A percentile compares a stretch with the other conserved stretches of the same genome.
Conservation (phyloP, 2,888 invertebrate species). For the Drosophila maculinotata region DNA sequence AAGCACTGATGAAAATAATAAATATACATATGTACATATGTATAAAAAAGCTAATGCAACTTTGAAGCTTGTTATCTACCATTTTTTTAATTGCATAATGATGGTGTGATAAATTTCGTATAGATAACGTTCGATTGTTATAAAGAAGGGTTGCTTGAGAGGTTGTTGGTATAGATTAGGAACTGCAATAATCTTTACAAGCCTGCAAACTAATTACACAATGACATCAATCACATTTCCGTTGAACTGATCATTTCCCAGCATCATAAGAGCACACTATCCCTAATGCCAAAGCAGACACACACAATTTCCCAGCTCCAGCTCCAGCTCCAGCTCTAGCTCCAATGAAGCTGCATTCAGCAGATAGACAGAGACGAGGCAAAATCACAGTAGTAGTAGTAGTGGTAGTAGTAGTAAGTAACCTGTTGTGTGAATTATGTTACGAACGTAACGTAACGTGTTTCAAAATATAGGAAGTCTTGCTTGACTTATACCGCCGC, state of each 20-base stretch:
- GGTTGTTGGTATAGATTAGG: background rate
- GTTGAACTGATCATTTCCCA: conserved; percentile 19
- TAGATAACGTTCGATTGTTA: conserved; percentile 5
- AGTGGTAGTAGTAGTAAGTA: no score
- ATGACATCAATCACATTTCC: conserved; percentile 28
- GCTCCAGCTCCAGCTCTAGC: conserved; percentile 22
- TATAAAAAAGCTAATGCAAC: background rate
- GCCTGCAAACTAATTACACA: conserved; percentile 5
- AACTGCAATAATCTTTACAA: conserved; percentile 2
- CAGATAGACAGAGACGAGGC: conserved; percentile 2
- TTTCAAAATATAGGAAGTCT: conserved; percentile 85
- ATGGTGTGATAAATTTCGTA: background rate
- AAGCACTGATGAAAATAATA: no score
- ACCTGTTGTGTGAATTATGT: conserved; percentile 84
- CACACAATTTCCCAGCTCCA: conserved; percentile 28
- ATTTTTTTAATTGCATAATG: background rate
- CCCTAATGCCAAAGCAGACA: background rate
- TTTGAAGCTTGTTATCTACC: background rate
- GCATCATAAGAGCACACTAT: conserved; percentile 10
- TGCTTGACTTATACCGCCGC: conserved; percentile 77
- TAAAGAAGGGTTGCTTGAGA: background rate
- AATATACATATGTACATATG: background rate
- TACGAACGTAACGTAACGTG: conserved; percentile 84
- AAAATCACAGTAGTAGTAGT: no score
- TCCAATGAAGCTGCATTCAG: conserved; percentile 5